Base-by-base conservation (phyloP, 1,140 invertebrate genomes). In the Calliopsis andreniformis region DNA sequence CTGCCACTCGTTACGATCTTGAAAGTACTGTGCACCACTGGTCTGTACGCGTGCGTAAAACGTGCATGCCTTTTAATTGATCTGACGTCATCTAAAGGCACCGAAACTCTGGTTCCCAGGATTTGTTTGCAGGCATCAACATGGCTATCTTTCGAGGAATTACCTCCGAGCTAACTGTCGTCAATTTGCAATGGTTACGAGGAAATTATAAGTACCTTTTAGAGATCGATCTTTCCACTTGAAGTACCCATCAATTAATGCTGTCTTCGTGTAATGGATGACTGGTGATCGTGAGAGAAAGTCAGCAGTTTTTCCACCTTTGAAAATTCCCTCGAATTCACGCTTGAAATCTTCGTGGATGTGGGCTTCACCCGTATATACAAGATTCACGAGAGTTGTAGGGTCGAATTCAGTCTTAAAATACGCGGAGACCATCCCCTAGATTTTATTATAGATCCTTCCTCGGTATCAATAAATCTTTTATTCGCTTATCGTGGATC, bases 61-160 rank as follows among this genome's bases (percentile, higher is more conserved):
- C 63, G 63, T 78, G 59, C 55, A 78, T 73, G 69, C 67, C 49
- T 82, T 85, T 82, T 85, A 85, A 85, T 85, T 84, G 70, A 63
- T 53, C 68, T 85, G 82, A 85, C 70, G 83, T 85, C 83, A 85
- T 78, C 47, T 68, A 66, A 55, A 69, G 66, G 23, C 51, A 28
- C 51, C 55, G 47, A 64, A 67, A 78, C 32, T 43, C 56, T 18
- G 20, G 55, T 85, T 85, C 76, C 72, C 83, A 82, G 76, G 83
- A 85, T 85, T 82, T 73, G 59, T 80, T 80, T 73, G 39, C 14
- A 25, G 35, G 25, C 39, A 58, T 47, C 51, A 16, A 25, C 16
- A 7, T 1, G 1, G 14, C 18, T 2, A 6, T 56, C 8, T 28
- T 23, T 53, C 58, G 12, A 55, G 23, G 30, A 39, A 49, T 70